Evolutionary conservation across 1,140 invertebrate species (phyloP).

Genomic region (Eriosoma lanigerum): DNA sequence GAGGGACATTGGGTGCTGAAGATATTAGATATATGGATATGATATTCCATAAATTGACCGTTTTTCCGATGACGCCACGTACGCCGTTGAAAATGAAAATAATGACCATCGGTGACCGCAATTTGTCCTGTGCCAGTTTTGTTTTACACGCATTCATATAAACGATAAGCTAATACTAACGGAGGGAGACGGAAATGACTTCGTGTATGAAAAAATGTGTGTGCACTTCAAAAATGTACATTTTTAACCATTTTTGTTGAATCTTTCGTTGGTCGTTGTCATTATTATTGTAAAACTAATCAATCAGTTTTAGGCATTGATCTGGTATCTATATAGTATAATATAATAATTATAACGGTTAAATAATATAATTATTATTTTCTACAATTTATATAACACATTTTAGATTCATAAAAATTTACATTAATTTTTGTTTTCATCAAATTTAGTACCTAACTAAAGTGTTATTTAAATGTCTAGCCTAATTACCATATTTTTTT

Average conservation of each 20-base stretch:
- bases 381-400: too few relatives aligned
- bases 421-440: too few relatives aligned
- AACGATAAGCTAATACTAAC: background rate
- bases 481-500: too few relatives aligned
- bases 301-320: too few relatives aligned
- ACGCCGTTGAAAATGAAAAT: slow-evolving; percentile 44
- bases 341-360: too few relatives aligned
- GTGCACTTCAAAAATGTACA: background rate
- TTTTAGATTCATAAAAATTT: too few relatives aligned
- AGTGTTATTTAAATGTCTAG: too few relatives aligned
- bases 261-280: too few relatives aligned
- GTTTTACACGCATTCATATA: slow-evolving; percentile 24
- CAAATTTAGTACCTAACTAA: too few relatives aligned
- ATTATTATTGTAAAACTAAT: too few relatives aligned
- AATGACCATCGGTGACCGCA: slow-evolving; percentile 46
- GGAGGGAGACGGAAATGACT: background rate
- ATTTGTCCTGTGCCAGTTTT: slow-evolving; percentile 46
- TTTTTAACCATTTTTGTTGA: background rate
- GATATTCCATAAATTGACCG: slow-evolving; percentile 49
- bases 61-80: slow-evolving; percentile 45
- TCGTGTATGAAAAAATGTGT: background rate
- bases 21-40: slow-evolving; percentile 49
- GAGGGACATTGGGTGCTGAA: slow-evolving; percentile 24
- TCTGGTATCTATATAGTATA: too few relatives aligned
- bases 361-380: too few relatives aligned